phyloP scores from a whole-genome alignment of 2,797 vertebrate species.

The Hyperoplus lanceolatus region DNA sequence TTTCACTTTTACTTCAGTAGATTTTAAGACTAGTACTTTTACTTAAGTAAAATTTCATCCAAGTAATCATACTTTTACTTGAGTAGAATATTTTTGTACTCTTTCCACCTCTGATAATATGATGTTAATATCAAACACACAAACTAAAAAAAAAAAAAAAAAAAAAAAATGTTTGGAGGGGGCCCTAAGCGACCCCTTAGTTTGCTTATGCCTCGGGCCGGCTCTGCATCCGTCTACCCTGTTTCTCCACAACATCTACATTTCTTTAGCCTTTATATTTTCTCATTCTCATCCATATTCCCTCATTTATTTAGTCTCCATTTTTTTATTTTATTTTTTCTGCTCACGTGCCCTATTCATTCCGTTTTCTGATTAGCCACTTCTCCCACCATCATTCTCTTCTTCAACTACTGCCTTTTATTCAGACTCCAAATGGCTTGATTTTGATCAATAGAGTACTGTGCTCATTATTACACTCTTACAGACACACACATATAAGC shows the following conservation, averaged over 20 bases:
- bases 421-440: conserved; percentile 77
- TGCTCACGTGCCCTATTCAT: conserved; percentile 42
- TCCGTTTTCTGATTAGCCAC: conserved; percentile 54
- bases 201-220: too few relatives aligned
- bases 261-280: conserved; percentile 26
- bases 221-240: conserved; percentile 32
- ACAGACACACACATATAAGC: conserved; percentile 16
- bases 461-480: conserved; percentile 76
- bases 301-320: conserved; percentile 39
- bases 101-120: too few relatives aligned
- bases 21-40: too few relatives aligned
- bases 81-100: too few relatives aligned
- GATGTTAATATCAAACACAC: too few relatives aligned
- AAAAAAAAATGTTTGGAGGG: too few relatives aligned
- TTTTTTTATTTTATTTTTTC: conserved; percentile 36
- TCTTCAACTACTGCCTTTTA: conserved; percentile 75
- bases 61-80: too few relatives aligned
- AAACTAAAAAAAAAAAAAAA: too few relatives aligned
- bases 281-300: conserved; percentile 24
- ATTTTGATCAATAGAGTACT: conserved; percentile 82
- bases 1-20: too few relatives aligned
- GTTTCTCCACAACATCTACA: conserved; percentile 3
- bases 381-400: conserved; percentile 59
- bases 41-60: too few relatives aligned
- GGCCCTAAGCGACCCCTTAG: too few relatives aligned